Evolutionary conservation across 2,113 vertebrate species (phyloP), one percentile per base, ranked within the genome.

Genomic region (Speoplatyrhinus poulsoni): DNA sequence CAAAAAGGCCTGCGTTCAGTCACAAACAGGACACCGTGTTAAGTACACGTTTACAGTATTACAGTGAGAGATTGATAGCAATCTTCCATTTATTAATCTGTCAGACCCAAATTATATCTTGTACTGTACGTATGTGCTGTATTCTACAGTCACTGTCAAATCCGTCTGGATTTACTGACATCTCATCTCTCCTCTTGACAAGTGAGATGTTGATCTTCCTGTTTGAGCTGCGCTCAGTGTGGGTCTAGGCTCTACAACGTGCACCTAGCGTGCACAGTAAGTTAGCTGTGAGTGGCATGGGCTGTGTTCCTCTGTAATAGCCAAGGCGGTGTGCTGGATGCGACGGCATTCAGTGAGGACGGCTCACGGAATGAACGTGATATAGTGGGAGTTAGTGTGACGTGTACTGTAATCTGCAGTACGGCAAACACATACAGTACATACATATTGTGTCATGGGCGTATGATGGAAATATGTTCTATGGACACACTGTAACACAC

Each of bases 401-500:
- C 68, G 70, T 77, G 69, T 72, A 81, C 53, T 67, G 62, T 73
- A 68, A 82, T 69, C 69, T 65, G 49, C 13, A 52, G 60, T 26
- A 2, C 26, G 2, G 26, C 26, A 26, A 26, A 26, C 67, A 64
- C 72, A 81, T 71, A 16, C 19, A 19, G 19, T 19, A 19, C 17
- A 65, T 57, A 57, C 66, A 0, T 60, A 50, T 50, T 65, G 46
- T 55, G 17, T 17, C 46, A 55, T 70, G 62, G 9, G 50, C n/a
- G 13, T 73, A 65, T 54, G 69, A 19, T 33, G 41, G 60, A 77
- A 67, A 52, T 62, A 4, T 58, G 16, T 33, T 26, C 61, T 75
- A 67, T 63, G n/a, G 33, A 75, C 61, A 69, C 61, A 78, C 68
- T 72, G 72, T 77, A 82, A 69, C 56, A 66, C 26, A 76, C 64